Evolutionary conservation across 1,140 invertebrate genomes (phyloP).

Genomic region (Ceratoteleas bidentatus): DNA sequence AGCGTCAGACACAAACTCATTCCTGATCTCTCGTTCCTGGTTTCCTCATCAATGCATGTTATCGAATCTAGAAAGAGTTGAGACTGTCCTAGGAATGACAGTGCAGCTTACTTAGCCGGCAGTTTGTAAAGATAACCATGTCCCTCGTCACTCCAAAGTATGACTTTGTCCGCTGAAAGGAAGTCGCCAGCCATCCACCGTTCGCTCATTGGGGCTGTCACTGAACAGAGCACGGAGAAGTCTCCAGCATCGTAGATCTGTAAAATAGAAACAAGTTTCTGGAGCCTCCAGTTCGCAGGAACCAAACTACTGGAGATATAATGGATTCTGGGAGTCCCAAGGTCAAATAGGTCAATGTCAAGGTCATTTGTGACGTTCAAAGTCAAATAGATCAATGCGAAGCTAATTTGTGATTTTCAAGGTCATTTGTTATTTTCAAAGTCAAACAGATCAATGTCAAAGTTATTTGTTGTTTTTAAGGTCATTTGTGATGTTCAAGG

Average conservation of each 20-base stretch:
- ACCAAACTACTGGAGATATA: constrained; percentile 1
- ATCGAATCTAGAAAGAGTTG: constrained; percentile 7
- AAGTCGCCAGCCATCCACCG: constrained; percentile 98
- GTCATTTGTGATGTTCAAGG: too few species aligned
- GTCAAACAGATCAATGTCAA: too few species aligned
- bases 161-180: constrained; percentile 92
- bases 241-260: constrained; percentile 95
- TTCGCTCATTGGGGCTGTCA: constrained; percentile 90
- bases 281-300: too few species aligned
- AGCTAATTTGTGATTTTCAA: too few species aligned
- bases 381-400: too few species aligned
- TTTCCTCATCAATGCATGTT: constrained; percentile 44
- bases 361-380: too few species aligned
- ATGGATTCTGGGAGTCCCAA: too few species aligned
- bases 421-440: too few species aligned
- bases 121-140: constrained; percentile 97
- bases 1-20: constrained; percentile 7
- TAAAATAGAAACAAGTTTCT: not conserved
- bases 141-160: constrained; percentile 96
- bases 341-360: too few species aligned
- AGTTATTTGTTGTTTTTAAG: too few species aligned
- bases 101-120: constrained; percentile 92
- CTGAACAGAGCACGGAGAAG: constrained; percentile 95
- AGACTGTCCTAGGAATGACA: not conserved
- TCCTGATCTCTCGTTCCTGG: not conserved